Evolutionary conservation across 92 coral and sea anemone species (phyloP).

Genomic region (Porites rus): DNA sequence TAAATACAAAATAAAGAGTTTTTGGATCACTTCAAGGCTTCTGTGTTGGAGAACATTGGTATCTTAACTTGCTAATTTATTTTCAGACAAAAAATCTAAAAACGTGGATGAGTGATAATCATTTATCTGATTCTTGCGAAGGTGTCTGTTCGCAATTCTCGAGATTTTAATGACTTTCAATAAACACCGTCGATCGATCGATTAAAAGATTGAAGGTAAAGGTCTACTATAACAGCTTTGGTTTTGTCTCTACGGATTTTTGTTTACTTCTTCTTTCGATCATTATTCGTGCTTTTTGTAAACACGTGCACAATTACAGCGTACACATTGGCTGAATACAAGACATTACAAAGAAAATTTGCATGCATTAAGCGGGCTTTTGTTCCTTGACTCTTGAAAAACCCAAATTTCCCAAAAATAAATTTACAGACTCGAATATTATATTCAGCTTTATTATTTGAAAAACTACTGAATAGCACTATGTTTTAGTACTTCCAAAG

Average conservation of each 20-base stretch:
- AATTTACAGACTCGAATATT: too few relatives aligned
- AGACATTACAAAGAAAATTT: background rate
- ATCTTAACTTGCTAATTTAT: constrained; percentile 37
- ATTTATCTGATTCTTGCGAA: constrained; percentile 7
- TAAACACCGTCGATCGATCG: constrained; percentile 18
- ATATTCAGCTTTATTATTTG: too few relatives aligned
- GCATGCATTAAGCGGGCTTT: background rate
- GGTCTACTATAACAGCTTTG: background rate
- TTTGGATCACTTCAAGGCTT: background rate
- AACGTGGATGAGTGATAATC: background rate
- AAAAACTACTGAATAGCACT: too few relatives aligned
- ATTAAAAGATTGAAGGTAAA: constrained; percentile 32
- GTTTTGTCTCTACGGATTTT: constrained; percentile 18
- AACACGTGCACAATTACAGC: constrained; percentile 26
- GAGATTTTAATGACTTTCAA: constrained; percentile 7
- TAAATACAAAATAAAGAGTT: background rate
- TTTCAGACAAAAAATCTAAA: constrained; percentile 33
- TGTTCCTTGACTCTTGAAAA: background rate
- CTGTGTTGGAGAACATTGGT: background rate
- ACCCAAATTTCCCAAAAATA: too few relatives aligned
- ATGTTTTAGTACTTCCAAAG: too few relatives aligned
- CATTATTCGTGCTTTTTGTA: background rate
- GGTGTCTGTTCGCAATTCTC: background rate
- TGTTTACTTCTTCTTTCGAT: constrained; percentile 20
- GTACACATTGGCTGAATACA: constrained; percentile 2